Base-by-base conservation (phyloP, 2,113 vertebrate genomes). In the Pipa parva region DNA sequence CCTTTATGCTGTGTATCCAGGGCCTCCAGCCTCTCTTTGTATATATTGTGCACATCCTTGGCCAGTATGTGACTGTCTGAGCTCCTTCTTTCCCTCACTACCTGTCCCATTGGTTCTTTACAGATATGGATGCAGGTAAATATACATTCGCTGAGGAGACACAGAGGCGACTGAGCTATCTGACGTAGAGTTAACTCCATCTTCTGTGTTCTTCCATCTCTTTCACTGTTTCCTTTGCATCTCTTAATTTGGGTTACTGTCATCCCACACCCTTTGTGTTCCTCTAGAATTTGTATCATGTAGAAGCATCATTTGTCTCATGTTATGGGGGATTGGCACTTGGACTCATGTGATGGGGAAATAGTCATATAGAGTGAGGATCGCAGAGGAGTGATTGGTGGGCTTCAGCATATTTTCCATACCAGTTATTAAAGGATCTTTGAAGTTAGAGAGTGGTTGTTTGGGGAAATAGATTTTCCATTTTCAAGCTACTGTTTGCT, bases 111-210 rank as follows among this genome's bases (percentile, higher is more conserved):
- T 68, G 65, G 65, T 68, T 90, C 86, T 92, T 92, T 97, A 93
- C 95, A 91, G 96, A 99, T 90, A 92, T 95, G 94, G 96, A 99
- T 67, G 96, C 96, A 99, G 96, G 96, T 99, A 98, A 98, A 86
- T 88, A 89, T 90, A 66, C 82, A 31, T 80, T 81, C 72, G 87
- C 82, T 80, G 80, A 59, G 71, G 78, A 84, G 73, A 17, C 63
- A 73, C 80, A 56, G 67, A 79, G 84, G 73, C n/a, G 63, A 72
- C 78, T 4, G 75, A 45, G 17, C 76, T 66, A 62, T 76, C 82
- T 79, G 71, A 78, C 73, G 79, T 79, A 84, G 76, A 1, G 33
- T 80, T 67, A 74, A 33, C 71, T 73, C 72, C 54, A 73, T 37
- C 82, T 86, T 81, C 39, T 80, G 83, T 91, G 83, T 88, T 13